Conservation (phyloP, 2,888 invertebrate genomes). For the Bugula neritina region DNA sequence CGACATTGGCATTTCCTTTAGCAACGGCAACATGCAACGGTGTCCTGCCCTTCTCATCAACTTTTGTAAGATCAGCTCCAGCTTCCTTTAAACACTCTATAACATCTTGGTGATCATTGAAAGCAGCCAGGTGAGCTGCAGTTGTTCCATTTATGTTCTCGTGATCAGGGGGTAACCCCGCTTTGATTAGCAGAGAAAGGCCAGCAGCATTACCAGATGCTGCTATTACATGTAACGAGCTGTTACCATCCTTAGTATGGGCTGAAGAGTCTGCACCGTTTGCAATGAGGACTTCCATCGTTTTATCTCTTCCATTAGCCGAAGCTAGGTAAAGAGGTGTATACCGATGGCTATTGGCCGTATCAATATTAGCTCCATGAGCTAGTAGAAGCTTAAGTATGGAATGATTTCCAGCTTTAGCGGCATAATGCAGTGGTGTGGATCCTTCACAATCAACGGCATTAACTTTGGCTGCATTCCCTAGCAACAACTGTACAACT, state of each 20-base stretch:
- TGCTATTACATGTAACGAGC: background rate
- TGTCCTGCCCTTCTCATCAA: background rate
- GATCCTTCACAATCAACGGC: background rate
- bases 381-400: background rate
- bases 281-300: background rate
- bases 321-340: conserved; percentile 5
- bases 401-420: background rate
- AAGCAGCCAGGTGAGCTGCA: conserved; percentile 1
- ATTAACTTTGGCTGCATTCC: background rate
- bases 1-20: background rate
- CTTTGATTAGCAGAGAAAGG: background rate
- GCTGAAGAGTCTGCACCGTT: background rate
- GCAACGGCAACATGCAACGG: conserved; percentile 5
- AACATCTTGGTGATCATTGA: background rate
- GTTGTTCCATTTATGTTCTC: background rate
- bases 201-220: conserved; percentile 6
- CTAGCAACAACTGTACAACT: background rate
- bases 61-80: background rate
- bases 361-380: background rate
- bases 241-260: background rate
- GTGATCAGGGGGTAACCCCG: background rate
- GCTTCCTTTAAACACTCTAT: background rate
- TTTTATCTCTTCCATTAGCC: conserved; percentile 10
- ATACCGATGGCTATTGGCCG: background rate
- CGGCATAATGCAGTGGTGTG: conserved; percentile 9